A percentile compares a stretch with the other conserved stretches of the same genome.
These are phyloP conservation scores for Galeruca laticollis DNA, from an alignment of 2,888 invertebrate species.

Conservation along the genomic window DNA sequence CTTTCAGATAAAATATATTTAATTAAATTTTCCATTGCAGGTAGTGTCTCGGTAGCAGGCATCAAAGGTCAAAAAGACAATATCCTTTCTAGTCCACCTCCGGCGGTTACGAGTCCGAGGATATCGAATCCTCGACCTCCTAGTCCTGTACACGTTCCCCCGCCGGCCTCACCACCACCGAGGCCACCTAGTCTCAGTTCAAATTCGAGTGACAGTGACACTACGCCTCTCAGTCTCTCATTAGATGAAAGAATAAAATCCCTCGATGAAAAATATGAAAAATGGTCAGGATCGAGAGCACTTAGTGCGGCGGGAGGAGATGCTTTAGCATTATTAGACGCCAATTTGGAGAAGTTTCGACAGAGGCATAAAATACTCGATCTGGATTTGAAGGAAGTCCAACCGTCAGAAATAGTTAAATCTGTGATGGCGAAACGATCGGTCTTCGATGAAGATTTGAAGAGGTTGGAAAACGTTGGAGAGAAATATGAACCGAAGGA, in stretches of 20 bases:
- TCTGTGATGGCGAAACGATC: constrained; percentile 92
- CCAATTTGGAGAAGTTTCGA: constrained; percentile 71
- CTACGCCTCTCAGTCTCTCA: constrained; percentile 76
- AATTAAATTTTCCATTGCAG: constrained; percentile 31
- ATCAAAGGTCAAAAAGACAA: constrained; percentile 65
- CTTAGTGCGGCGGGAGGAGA: constrained; percentile 71
- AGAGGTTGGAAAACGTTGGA: constrained; percentile 88
- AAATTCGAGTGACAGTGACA: constrained; percentile 67
- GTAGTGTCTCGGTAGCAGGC: constrained; percentile 64
- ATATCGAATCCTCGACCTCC: constrained; percentile 61
- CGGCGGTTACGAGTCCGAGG: constrained; percentile 69
- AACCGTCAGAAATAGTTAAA: constrained; percentile 94
- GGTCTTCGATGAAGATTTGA: constrained; percentile 96
- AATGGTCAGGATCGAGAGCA: constrained; percentile 82
- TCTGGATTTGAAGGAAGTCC: constrained; percentile 74
- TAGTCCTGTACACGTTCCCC: constrained; percentile 64
- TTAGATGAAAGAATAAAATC: constrained; percentile 93
- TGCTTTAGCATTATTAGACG: constrained; percentile 69
- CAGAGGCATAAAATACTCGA: constrained; percentile 82
- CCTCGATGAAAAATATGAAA: constrained; percentile 93
- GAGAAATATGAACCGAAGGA: constrained; percentile 83
- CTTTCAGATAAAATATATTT: neutral
- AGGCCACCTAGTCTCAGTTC: constrained; percentile 83
- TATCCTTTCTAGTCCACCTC: constrained; percentile 62
- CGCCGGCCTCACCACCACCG: constrained; percentile 75